phyloP scores from a whole-genome alignment of 2,797 vertebrate species.

The Setipinna tenuifilis region DNA sequence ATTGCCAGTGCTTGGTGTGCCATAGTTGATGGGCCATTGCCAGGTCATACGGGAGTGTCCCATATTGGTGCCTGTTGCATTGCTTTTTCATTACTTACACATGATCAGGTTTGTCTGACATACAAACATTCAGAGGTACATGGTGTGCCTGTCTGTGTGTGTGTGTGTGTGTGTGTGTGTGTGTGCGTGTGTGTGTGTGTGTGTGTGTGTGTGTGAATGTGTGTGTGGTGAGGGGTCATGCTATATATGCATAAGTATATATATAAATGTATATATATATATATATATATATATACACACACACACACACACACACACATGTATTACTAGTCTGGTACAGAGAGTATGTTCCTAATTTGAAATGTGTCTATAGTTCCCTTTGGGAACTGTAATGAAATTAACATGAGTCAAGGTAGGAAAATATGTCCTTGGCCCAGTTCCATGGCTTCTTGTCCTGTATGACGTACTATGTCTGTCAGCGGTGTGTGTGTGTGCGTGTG shows the following conservation, averaged over 20 bases:
- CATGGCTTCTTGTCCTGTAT: neutral
- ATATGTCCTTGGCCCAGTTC: neutral
- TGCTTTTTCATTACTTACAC: neutral
- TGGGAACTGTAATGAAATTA: slow-evolving; percentile 15
- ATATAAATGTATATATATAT: neutral
- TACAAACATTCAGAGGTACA: neutral
- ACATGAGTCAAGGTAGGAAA: slow-evolving; percentile 21
- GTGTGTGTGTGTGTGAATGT: slow-evolving; percentile 55
- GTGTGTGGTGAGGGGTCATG: slow-evolving; percentile 34
- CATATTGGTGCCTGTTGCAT: neutral
- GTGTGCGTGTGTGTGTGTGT: slow-evolving; percentile 34
- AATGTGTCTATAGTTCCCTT: neutral
- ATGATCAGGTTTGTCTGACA: neutral
- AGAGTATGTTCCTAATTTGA: slow-evolving; percentile 5
- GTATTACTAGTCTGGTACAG: neutral
- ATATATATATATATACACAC: neutral
- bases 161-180: neutral
- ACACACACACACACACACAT: neutral
- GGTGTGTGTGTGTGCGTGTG: neutral
- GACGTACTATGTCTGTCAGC: neutral
- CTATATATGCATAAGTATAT: neutral
- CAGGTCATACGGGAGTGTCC: neutral
- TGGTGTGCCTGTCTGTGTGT: slow-evolving; percentile 13
- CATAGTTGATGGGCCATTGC: neutral
- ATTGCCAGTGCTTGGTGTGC: neutral